Conservation (phyloP, 1,140 invertebrate genomes). For the Lordiphosa collinella region DNA sequence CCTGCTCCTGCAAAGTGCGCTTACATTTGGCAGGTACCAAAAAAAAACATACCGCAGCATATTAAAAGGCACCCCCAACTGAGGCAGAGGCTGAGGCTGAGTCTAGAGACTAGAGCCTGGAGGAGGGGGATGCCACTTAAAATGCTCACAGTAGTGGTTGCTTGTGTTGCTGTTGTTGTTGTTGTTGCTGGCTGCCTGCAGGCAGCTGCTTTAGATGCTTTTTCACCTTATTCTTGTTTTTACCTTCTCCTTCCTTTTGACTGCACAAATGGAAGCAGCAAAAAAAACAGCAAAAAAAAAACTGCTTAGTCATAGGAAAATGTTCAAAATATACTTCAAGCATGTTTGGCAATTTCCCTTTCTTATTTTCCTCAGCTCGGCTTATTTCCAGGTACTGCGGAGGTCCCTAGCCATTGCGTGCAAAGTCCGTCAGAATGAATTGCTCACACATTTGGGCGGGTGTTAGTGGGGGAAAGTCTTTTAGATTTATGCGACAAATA, state of each 20-base stretch:
- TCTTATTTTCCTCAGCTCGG: not conserved
- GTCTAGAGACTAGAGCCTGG: not conserved
- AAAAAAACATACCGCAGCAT: slow-evolving; percentile 14
- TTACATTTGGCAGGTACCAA: slow-evolving; percentile 6
- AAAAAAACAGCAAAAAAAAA: slow-evolving; percentile 4
- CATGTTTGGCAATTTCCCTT: slow-evolving; percentile 6
- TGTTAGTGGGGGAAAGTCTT: slow-evolving; percentile 4
- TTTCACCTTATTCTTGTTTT: slow-evolving; percentile 8
- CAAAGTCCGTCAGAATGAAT: slow-evolving; percentile 9
- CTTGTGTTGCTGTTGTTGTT: slow-evolving; percentile 3
- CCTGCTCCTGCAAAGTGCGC: slow-evolving; percentile 9
- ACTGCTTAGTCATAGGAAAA: slow-evolving; percentile 21
- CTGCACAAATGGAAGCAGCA: slow-evolving; percentile 34
- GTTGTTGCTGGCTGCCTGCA: slow-evolving; percentile 3
- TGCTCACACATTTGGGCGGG: slow-evolving; percentile 2
- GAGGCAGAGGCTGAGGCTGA: not conserved
- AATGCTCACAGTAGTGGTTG: slow-evolving; percentile 11
- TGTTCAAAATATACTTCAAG: slow-evolving; percentile 10
- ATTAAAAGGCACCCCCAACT: slow-evolving; percentile 9
- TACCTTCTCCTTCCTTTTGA: slow-evolving; percentile 29
- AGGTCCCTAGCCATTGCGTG: slow-evolving; percentile 9
- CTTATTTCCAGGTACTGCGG: slow-evolving; percentile 2
- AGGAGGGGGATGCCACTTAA: slow-evolving; percentile 10
- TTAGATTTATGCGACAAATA: slow-evolving; percentile 21
- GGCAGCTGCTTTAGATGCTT: slow-evolving; percentile 10